A percentile compares a stretch with the other conserved stretches of the same genome.
Evolutionary conservation across 2,888 invertebrate genomes (phyloP).

Genomic region (Epinotia bilunana): DNA sequence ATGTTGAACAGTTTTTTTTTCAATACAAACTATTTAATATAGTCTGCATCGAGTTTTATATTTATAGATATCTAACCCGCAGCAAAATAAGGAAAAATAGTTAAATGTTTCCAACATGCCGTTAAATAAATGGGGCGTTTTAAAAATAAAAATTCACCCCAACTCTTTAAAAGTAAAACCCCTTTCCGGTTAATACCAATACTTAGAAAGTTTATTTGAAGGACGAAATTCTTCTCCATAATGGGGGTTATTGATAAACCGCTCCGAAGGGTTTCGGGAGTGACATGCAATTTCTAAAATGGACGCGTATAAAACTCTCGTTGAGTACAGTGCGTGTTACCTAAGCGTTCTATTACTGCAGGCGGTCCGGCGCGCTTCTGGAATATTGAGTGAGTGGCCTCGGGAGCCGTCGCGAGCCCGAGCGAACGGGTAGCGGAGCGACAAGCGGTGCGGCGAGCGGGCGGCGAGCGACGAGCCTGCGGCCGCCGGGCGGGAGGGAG

Average conservation of each 20-base stretch:
- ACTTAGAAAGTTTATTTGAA: slow-evolving; percentile 37
- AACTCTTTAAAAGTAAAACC: slow-evolving; percentile 25
- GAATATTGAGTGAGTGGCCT: slow-evolving; percentile 82
- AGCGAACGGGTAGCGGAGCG: slow-evolving; percentile 20
- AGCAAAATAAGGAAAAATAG: background rate
- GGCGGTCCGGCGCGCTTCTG: slow-evolving; percentile 69
- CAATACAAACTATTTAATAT: background rate
- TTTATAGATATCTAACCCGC: background rate
- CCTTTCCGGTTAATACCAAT: slow-evolving; percentile 31
- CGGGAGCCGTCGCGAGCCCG: slow-evolving; percentile 52
- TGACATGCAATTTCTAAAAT: slow-evolving; percentile 56
- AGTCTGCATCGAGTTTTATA: background rate
- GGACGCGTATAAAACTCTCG: slow-evolving; percentile 61
- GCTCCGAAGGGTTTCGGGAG: slow-evolving; percentile 47
- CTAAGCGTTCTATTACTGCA: slow-evolving; percentile 72
- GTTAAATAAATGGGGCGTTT: slow-evolving; percentile 17
- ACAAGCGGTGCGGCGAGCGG: slow-evolving; percentile 27
- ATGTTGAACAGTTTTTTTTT: background rate
- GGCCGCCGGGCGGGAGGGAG: slow-evolving; percentile 58
- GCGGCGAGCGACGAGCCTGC: slow-evolving; percentile 15
- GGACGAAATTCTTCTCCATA: slow-evolving; percentile 43
- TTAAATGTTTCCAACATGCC: background rate
- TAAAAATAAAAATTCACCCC: slow-evolving; percentile 18
- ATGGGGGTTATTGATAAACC: slow-evolving; percentile 48
- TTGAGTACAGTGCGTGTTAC: slow-evolving; percentile 68